A percentile compares a stretch with the other conserved stretches of the same genome.
Conservation (phyloP, 2,888 invertebrate species). For the Megastigmus dorsalis region DNA sequence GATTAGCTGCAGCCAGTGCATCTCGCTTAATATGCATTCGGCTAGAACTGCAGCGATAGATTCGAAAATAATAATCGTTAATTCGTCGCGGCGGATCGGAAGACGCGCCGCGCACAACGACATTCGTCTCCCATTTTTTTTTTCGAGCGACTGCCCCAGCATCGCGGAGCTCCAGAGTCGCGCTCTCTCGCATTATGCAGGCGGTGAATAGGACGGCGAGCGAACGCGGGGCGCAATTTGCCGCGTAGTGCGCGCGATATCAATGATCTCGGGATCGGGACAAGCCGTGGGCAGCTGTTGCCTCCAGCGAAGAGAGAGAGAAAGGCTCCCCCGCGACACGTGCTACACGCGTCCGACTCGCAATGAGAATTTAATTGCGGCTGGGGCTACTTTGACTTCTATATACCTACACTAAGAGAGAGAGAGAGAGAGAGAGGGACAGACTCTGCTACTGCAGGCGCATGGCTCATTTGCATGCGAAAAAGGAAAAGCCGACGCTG, state of each 20-base stretch:
- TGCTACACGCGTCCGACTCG: conserved; percentile 67
- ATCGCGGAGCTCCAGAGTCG: neutral
- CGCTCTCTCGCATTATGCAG: neutral
- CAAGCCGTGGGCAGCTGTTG: too few species aligned
- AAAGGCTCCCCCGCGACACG: conserved; percentile 63
- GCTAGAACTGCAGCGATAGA: too few species aligned
- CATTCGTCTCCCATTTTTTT: too few species aligned
- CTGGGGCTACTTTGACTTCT: conserved; percentile 63
- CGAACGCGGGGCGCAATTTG: conserved; percentile 63
- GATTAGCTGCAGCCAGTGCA: too few species aligned
- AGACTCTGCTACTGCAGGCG: neutral
- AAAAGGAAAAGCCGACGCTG: conserved; percentile 33
- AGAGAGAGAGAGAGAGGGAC: too few species aligned
- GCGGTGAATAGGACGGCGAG: conserved; percentile 34
- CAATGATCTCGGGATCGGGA: conserved; percentile 64
- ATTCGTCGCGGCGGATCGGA: too few species aligned
- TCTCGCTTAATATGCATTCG: too few species aligned
- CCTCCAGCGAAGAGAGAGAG: too few species aligned
- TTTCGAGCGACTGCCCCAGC: neutral
- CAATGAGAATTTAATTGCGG: conserved; percentile 61
- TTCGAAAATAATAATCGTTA: too few species aligned
- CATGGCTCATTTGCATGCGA: conserved; percentile 55
- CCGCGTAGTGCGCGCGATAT: conserved; percentile 71
- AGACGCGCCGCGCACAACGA: too few species aligned
- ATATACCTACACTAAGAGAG: too few species aligned